Base-by-base conservation (phyloP, 1,140 invertebrate species). In the Pseudomyrmex pallidus region DNA sequence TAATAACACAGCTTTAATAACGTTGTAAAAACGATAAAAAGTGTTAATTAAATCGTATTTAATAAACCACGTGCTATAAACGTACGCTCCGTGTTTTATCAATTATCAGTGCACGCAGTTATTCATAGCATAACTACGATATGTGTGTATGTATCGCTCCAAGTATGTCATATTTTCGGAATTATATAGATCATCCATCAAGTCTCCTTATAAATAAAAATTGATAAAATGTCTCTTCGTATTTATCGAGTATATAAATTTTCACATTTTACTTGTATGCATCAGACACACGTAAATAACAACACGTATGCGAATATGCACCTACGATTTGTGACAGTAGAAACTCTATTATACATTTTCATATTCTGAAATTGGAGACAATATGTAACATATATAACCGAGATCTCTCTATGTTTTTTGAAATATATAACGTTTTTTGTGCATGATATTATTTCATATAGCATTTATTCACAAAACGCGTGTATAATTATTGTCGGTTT, bases 401-500 rank as follows among this genome's bases (percentile, higher is more conserved):
- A 52, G 46, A 56, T 12, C 64, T 78, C 46, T 66, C 17, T 4
- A 44, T 44, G n/a, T 48, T 74, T 85, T 46, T 70, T 76, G 56
- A 22, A 35, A 66, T n/a, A 62, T 50, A 70, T 83, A 83, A 35
- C 4, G 35, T 35, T 35, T 46, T 52, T 84, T 86, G 66, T 88
- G 87, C 87, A 88, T 88, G 86, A 48, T 52, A 50, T 82, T 72
- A 72, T 85, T 35, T 35, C 35, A 35, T 35, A 35, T 74, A 68
- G 68, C 22, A 87, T 61, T 68, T 13, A 56, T 15, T 80, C 59
- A 63, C 68, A 64, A 7, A 35, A 13, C 67, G 62, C 70, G 68
- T 84, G 68, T 85, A 82, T 77, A 77, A 85, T 62, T 63, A 77
- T n/a, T 73, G 67, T 64, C 54, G 54, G 17, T 87, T 52, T 44